Base-by-base conservation (phyloP, 2,797 vertebrate species). In the Acridotheres tristis region DNA sequence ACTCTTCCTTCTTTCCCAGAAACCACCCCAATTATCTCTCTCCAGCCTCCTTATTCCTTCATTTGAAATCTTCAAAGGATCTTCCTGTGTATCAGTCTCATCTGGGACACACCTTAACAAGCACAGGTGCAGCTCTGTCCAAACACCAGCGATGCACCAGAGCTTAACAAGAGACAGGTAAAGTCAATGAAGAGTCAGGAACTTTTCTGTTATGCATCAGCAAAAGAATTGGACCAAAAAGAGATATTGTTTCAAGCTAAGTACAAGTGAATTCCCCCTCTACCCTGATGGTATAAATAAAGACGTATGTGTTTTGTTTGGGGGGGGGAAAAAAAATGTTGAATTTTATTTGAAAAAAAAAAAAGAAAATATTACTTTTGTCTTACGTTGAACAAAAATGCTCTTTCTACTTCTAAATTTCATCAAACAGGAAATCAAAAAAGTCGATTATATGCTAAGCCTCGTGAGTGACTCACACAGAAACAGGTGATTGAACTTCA, bases 401-500 rank as follows among this genome's bases (percentile, higher is more conserved):
- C 27, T 67, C 32, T 55, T 91, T 67, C 36, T 71, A 26, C 26
- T 81, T 81, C 36, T 93, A 55, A 61, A 88, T 81, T 69, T 63
- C 86, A 84, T 88, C 29, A 84, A 92, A 71, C 21, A 63, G n/a
- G 54, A 92, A 77, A 80, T 57, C 3, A 59, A 65, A 88, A 51
- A 76, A 87, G 38, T 57, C 63, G 86, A 30, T 91, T 87, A 57
- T 71, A 16, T 62, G 20, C 11, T 86, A 58, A 84, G 26, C 34
- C 42, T 23, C 17, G 3, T 82, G 83, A 79, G 22, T 75, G 85
- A 73, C 69, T 88, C 17, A 79, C 23, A 57, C 4, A 74, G 62
- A 90, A 95, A 82, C 38, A 89, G 48, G 63, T 79, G 77, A 89
- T 71, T 89, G 71, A 94, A 95, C 67, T 95, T 74, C 67, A 87